Evolutionary conservation across 2,797 vertebrate species (phyloP), one percentile per base, ranked within the genome.

Genomic region (Amphiprion clarkii): DNA sequence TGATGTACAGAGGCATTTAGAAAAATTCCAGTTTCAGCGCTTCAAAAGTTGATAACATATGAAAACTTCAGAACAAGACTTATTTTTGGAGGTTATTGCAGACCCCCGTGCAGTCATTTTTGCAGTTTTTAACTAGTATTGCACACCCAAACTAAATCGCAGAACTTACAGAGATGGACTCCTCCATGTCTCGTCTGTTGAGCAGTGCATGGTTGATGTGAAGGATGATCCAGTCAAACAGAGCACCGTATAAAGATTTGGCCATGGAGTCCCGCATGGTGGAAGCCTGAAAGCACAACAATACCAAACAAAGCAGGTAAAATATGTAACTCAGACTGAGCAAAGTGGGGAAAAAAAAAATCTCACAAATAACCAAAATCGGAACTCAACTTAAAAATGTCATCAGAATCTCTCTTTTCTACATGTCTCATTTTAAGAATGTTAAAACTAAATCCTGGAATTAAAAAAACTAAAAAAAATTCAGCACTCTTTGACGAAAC

Each of bases 171-270:
- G 94, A 93, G 57, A 98, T 94, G 0, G 97, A 95, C 62, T 97
- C 97, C 71, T 97, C 96, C 95, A 98, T 93, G 89, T 99, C 98
- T 73, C 95, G 96, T 86, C 96, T 96, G 74, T 98, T 99, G 67
- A 99, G 95, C 53, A 98, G 94, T 0, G 98, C 96, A 0, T 98
- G 98, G 91, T 99, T 99, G 88, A 99, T 97, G 61, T 97, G 94
- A 67, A 99, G 94, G 73, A 98, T 91, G 6, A 99, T 98, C 98
- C 98, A 99, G 52, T 99, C 98, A 55, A 99, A 99, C 68, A 99
- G 93, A 21, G 96, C 96, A 0, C 96, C 92, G 90, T 99, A 99
- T 49, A 99, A 86, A 46, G 96, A 98, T 91, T 96, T 98, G 42
- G 98, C 98, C 98, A 99, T 97, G 23, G 98, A 99, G 90, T 99